Percentiles rank a stretch among this genome's conserved stretches.
These are phyloP conservation scores for Achlya flavicornis DNA, from an alignment of 2,888 invertebrate species.

Conservation along the genomic window DNA sequence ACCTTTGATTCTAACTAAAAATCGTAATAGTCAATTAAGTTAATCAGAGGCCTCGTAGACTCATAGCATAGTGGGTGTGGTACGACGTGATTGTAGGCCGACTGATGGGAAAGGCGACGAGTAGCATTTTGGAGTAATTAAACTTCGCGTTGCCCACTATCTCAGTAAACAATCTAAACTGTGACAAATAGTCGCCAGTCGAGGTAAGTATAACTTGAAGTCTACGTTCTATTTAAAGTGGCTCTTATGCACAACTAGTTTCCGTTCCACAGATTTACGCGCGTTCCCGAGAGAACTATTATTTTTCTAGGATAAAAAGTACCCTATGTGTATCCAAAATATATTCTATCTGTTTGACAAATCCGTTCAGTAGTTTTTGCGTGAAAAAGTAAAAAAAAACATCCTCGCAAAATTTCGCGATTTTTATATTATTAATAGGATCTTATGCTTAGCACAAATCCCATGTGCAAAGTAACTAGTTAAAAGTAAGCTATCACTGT, in stretches of 20 bases:
- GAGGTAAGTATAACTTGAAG: not conserved
- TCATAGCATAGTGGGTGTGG: slow-evolving; percentile 35
- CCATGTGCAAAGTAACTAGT: not conserved
- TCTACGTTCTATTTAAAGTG: slow-evolving; percentile 37
- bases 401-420: too few species aligned
- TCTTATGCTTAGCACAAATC: not conserved
- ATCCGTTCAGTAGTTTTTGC: too few species aligned
- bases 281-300: too few species aligned
- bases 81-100: slow-evolving; percentile 32
- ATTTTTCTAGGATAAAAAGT: too few species aligned
- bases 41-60: slow-evolving; percentile 34
- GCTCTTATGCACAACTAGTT: slow-evolving; percentile 14
- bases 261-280: too few species aligned
- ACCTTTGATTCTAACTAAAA: slow-evolving; percentile 2
- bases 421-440: too few species aligned
- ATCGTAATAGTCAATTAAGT: slow-evolving; percentile 20
- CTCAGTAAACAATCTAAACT: slow-evolving; percentile 49
- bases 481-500: not conserved
- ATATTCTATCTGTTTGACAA: too few species aligned
- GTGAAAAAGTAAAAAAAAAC: too few species aligned
- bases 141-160: slow-evolving; percentile 44
- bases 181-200: slow-evolving; percentile 41
- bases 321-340: too few species aligned
- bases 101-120: slow-evolving; percentile 31
- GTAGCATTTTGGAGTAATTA: slow-evolving; percentile 50